Percentiles rank a stretch among this genome's conserved stretches.
phyloP scores from a whole-genome alignment of 2,888 invertebrate species.

The Thecophora atra region DNA sequence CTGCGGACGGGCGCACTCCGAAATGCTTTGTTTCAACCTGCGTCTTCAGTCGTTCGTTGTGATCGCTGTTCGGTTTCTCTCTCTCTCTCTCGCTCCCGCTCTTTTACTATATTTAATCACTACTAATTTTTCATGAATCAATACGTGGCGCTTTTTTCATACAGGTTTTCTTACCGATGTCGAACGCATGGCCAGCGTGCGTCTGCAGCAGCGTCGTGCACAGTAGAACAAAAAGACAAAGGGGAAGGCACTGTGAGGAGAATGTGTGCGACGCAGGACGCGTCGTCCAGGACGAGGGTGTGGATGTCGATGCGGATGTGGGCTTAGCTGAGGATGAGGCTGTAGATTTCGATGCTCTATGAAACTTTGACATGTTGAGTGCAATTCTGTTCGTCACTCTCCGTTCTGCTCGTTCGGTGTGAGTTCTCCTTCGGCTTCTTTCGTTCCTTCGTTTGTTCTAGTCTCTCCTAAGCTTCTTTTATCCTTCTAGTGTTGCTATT shows the following conservation, averaged over 20 bases:
- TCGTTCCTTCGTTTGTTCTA: background rate
- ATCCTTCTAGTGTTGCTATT: background rate
- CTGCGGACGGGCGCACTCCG: conserved; percentile 18
- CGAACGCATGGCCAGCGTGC: conserved; percentile 55
- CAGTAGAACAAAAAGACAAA: conserved; percentile 52
- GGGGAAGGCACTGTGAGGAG: conserved; percentile 64
- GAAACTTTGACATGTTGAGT: conserved; percentile 22
- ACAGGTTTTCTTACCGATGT: conserved; percentile 56
- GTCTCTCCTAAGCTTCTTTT: too few species aligned
- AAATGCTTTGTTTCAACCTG: conserved; percentile 27
- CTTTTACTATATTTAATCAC: background rate
- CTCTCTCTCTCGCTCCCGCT: background rate
- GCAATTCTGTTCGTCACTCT: background rate
- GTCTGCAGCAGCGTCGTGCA: conserved; percentile 54
- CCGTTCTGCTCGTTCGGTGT: background rate
- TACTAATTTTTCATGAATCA: background rate
- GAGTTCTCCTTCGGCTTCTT: background rate
- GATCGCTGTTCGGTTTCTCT: conserved; percentile 12
- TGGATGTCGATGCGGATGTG: conserved; percentile 39
- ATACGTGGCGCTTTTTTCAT: background rate
- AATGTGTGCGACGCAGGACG: conserved; percentile 46
- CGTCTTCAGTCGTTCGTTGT: background rate
- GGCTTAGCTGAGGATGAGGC: conserved; percentile 14
- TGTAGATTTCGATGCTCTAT: conserved; percentile 21
- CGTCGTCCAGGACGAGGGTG: conserved; percentile 3